phyloP scores from a whole-genome alignment of 2,113 vertebrate species.

The Nyctereutes procyonoides region DNA sequence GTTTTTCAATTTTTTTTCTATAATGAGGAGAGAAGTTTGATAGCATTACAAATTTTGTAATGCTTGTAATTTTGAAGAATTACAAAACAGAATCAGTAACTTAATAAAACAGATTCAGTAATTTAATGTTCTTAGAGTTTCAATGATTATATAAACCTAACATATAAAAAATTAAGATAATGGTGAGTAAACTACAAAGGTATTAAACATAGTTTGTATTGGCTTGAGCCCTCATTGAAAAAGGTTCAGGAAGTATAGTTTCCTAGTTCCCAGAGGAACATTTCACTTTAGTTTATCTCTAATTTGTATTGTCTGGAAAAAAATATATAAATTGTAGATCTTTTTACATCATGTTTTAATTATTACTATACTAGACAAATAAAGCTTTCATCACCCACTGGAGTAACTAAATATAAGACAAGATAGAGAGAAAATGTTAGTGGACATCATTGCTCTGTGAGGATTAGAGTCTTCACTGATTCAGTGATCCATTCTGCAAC shows the following conservation, averaged over 20 bases:
- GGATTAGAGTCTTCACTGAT: neutral
- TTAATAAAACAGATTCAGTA: neutral
- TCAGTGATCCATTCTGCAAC: neutral
- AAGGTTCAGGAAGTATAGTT: neutral
- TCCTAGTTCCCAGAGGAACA: neutral
- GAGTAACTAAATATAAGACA: neutral
- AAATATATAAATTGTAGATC: neutral
- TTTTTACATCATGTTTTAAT: neutral
- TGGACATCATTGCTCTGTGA: neutral
- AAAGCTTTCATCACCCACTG: neutral
- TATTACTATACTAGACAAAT: neutral
- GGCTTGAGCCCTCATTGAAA: neutral
- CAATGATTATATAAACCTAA: neutral
- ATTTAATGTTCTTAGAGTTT: neutral
- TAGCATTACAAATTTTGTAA: neutral
- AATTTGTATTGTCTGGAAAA: neutral
- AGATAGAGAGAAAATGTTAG: neutral
- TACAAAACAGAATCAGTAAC: neutral
- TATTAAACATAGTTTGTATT: neutral
- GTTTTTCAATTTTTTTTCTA: neutral
- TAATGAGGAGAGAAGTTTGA: neutral
- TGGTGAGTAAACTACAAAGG: neutral
- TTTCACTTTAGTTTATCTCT: neutral
- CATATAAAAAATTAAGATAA: neutral
- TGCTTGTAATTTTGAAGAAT: neutral